These are phyloP conservation scores for Homalodisca vitripennis DNA, from an alignment of 1,140 invertebrate species.

Conservation along the genomic window DNA sequence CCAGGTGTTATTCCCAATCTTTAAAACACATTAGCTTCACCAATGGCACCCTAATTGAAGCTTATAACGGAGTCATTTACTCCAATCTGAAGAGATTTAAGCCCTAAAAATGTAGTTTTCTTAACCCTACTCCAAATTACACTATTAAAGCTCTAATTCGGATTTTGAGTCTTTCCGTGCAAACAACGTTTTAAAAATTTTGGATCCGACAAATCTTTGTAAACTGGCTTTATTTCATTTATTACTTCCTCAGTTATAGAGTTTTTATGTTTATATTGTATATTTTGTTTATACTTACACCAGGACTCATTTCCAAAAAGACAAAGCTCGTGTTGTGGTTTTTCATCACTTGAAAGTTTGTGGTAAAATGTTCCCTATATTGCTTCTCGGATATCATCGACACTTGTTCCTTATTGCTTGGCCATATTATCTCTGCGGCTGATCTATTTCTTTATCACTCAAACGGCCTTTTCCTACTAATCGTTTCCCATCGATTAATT, in stretches of 20 bases:
- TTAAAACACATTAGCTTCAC: not conserved
- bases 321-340: too few relatives aligned
- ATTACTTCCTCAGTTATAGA: constrained; percentile 26
- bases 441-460: too few relatives aligned
- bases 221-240: not conserved
- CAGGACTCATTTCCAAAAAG: too few relatives aligned
- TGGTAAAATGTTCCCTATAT: not conserved
- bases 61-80: too few relatives aligned
- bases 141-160: too few relatives aligned
- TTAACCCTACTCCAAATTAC: constrained; percentile 38
- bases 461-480: constrained; percentile 10
- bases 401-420: too few relatives aligned
- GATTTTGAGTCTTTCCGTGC: too few relatives aligned
- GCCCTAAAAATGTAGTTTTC: constrained; percentile 38
- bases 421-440: too few relatives aligned
- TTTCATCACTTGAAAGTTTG: not conserved
- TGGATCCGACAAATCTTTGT: too few relatives aligned
- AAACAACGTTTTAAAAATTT: too few relatives aligned
- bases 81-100: constrained; percentile 32
- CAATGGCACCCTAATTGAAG: constrained; percentile 20
- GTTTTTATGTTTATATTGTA: constrained; percentile 12
- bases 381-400: not conserved
- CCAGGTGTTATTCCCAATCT: too few relatives aligned
- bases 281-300: too few relatives aligned
- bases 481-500: constrained; percentile 24